These are phyloP conservation scores for Apodemia hepburni DNA, from an alignment of 2,888 invertebrate species.

Conservation along the genomic window DNA sequence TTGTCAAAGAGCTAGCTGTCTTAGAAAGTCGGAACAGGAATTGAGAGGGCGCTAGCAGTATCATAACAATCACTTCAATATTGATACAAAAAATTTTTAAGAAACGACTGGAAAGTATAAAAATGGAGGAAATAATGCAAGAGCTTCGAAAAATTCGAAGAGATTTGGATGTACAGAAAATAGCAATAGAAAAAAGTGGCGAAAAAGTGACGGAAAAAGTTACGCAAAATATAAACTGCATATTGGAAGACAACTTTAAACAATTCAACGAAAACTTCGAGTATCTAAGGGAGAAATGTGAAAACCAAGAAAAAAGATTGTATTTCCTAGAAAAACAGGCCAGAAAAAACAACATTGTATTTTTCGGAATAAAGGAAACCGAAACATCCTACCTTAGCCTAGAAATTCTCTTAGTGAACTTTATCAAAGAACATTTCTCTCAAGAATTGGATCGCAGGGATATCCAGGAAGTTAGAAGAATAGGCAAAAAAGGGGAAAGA, in stretches of 20 bases:
- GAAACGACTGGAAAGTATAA: not conserved
- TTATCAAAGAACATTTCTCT: slow-evolving; percentile 11
- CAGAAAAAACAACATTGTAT: slow-evolving; percentile 21
- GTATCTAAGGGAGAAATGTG: slow-evolving; percentile 8
- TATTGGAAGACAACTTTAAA: slow-evolving; percentile 18
- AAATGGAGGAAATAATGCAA: slow-evolving; percentile 10
- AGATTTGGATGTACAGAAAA: slow-evolving; percentile 4
- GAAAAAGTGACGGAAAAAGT: slow-evolving; percentile 15
- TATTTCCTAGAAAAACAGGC: slow-evolving; percentile 23
- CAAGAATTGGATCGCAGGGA: not conserved
- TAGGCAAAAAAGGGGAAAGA: not conserved
- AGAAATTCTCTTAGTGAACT: not conserved
- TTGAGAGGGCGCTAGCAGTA: not conserved
- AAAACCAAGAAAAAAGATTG: slow-evolving; percentile 16
- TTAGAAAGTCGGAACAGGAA: not conserved
- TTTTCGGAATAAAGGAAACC: slow-evolving; percentile 11
- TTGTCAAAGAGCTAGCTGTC: not conserved
- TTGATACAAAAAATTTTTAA: not conserved
- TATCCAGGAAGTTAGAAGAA: not conserved
- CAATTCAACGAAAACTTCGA: not conserved
- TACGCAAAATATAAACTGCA: slow-evolving; percentile 17
- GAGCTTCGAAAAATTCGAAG: slow-evolving; percentile 17
- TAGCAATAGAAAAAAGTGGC: not conserved
- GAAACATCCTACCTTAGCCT: not conserved
- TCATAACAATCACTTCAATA: not conserved